Conservation (phyloP, 1,140 invertebrate genomes). For the Ladona fulva region DNA sequence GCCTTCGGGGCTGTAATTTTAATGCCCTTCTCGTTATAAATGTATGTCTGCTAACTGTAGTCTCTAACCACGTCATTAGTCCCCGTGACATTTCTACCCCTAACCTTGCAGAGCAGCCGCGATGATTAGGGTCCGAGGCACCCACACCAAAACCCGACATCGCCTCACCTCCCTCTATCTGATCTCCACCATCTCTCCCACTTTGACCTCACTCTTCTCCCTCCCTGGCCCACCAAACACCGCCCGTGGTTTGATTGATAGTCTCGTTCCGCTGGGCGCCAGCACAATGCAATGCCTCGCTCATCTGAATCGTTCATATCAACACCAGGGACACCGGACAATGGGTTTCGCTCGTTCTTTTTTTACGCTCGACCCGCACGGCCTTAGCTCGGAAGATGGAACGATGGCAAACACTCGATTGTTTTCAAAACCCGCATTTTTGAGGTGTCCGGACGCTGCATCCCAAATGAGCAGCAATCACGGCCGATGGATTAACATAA, state of each 20-base stretch:
- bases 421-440: too few species aligned
- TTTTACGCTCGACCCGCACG: too few species aligned
- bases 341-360: neutral
- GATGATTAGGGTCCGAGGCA: neutral
- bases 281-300: constrained; percentile 1
- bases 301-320: neutral
- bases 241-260: neutral
- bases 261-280: neutral
- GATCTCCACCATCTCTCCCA: neutral
- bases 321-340: neutral
- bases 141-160: neutral
- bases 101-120: too few species aligned
- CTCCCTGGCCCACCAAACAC: neutral
- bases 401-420: too few species aligned
- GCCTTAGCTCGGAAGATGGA: neutral
- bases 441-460: too few species aligned
- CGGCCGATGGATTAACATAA: too few species aligned
- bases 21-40: too few species aligned
- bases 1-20: too few species aligned
- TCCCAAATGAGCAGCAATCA: too few species aligned
- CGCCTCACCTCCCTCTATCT: neutral
- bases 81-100: too few species aligned
- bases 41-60: too few species aligned
- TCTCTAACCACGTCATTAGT: too few species aligned
- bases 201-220: neutral